Evolutionary conservation across 2,888 invertebrate genomes (phyloP).

Genomic region (Girardia tigrina): DNA sequence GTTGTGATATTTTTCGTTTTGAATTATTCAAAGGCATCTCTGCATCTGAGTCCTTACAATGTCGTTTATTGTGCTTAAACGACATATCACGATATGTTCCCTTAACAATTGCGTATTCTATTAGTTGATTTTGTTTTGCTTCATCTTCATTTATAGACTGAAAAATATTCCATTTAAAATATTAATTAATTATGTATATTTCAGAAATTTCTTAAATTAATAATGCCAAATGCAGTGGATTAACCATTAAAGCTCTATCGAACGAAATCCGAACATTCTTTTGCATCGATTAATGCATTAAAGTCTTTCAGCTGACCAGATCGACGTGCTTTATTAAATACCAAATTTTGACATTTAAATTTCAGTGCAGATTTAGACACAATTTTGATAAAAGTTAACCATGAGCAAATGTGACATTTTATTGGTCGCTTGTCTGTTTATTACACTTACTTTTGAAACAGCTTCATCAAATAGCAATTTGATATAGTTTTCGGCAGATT

Average conservation of each 20-base stretch:
- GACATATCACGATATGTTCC: background rate
- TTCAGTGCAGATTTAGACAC: background rate
- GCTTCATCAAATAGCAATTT: constrained; percentile 16
- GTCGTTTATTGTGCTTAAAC: background rate
- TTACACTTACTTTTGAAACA: constrained; percentile 7
- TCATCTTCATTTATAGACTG: background rate
- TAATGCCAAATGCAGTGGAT: no score
- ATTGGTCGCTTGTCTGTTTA: background rate
- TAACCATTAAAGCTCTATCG: no score
- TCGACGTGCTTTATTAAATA: background rate
- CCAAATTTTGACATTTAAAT: constrained; percentile 27
- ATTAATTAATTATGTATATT: background rate
- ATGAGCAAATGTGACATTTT: background rate
- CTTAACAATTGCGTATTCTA: background rate
- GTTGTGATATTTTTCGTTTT: background rate
- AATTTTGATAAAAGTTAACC: background rate
- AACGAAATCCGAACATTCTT: background rate
- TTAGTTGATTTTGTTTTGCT: constrained; percentile 2
- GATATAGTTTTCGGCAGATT: background rate
- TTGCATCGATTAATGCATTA: background rate
- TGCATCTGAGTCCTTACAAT: background rate
- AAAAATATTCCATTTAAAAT: background rate
- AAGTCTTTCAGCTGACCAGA: constrained; percentile 23
- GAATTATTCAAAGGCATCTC: background rate
- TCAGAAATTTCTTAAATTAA: background rate